These are phyloP conservation scores for Spermophilus dauricus DNA, from an alignment of 2,113 vertebrate genomes.

Conservation along the genomic window DNA sequence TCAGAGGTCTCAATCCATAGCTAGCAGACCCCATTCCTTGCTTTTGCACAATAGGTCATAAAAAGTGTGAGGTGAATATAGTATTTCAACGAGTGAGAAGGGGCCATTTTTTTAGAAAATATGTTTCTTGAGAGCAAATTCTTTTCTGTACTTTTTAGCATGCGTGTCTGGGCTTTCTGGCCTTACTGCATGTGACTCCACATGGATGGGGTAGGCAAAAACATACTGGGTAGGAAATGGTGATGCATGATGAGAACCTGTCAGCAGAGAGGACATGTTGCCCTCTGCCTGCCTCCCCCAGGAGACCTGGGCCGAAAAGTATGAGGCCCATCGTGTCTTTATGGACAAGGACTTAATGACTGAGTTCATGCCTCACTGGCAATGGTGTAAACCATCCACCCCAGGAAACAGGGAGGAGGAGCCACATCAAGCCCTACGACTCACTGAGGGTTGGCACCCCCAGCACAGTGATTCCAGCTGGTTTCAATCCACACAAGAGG, in stretches of 20 bases:
- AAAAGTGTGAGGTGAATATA: background rate
- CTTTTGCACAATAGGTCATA: background rate
- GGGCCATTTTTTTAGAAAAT: background rate
- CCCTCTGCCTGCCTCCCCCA: background rate
- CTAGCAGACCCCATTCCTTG: too few species aligned
- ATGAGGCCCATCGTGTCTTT: background rate
- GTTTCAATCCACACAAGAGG: background rate
- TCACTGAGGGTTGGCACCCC: background rate
- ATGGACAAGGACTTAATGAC: background rate
- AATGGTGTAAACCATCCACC: background rate
- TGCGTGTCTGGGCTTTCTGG: accelerated
- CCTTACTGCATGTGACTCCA: background rate
- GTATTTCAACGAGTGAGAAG: background rate
- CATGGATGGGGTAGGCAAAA: background rate
- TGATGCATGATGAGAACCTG: background rate
- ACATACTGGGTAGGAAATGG: background rate
- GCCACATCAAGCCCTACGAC: background rate
- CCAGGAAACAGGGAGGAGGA: background rate
- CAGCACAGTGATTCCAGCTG: slow-evolving; percentile 5
- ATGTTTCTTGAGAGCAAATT: background rate
- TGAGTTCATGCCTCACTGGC: background rate
- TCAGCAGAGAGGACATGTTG: background rate
- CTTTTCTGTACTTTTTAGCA: background rate
- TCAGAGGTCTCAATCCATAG: too few species aligned
- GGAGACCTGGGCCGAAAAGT: background rate